Base-by-base conservation (phyloP, 2,797 vertebrate species). In the Tiaroga cobitis region DNA sequence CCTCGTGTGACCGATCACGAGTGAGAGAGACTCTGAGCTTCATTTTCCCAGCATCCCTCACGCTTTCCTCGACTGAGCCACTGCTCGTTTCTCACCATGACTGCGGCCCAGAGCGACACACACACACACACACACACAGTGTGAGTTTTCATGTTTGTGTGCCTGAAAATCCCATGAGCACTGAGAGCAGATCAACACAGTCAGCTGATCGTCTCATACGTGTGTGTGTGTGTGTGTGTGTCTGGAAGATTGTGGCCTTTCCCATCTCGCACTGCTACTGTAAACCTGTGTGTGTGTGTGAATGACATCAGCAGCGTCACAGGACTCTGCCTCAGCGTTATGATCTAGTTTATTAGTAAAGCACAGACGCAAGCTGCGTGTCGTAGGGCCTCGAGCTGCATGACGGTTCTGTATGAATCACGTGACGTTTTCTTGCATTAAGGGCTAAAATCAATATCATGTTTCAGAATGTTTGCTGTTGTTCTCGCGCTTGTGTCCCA, bases 1-100 rank as follows among this genome's bases (percentile, higher is more conserved):
- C 87, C 90, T 95, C 87, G 94, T 95, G 90, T 96, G 95, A 96
- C 34, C 1, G n/a, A 13, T 19, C 51, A 21, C 6, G 18, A 19
- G 51, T 21, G 54, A 49, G 15, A 4, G 43, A 49, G 13, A 49
- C 46, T 49, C 46, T 49, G 46, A 49, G 46, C 46, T 16, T 59
- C 43, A 1, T 9, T 76, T 56, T 76, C 73, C 49, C 73, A 75
- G 73, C 49, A 54, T 75, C 73, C 19, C 29, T 56, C 13, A 16
- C 11, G 21, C 32, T 59, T 77, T n/a, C 51, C 13, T 39, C 54
- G 5, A 76, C 49, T 39, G 21, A 77, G 34, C 34, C 34, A 77
- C 34, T n/a, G 32, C 54, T 77, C n/a, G 18, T n/a, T n/a, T 77
- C 26, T n/a, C 32, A n/a, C 49, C 10, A 29, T 8, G 46, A 56